These are phyloP conservation scores for Takifugu bimaculatus DNA, from an alignment of 2,113 vertebrate genomes.

Conservation along the genomic window DNA sequence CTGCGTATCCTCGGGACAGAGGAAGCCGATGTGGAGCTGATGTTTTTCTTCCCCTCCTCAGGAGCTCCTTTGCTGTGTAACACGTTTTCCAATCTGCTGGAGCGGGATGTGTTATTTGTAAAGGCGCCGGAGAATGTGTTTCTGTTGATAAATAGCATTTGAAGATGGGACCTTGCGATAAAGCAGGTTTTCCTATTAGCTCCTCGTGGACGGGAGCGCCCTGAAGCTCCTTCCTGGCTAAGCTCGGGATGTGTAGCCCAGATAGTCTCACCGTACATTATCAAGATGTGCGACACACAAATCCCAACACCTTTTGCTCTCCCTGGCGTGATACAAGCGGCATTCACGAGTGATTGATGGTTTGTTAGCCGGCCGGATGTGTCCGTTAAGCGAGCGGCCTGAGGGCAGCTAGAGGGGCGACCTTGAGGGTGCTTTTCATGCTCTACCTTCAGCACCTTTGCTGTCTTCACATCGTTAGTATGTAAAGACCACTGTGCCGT, in stretches of 20 bases:
- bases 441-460: neutral
- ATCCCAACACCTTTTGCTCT: slow-evolving; percentile 30
- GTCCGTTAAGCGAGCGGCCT: slow-evolving; percentile 9
- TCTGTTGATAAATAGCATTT: slow-evolving; percentile 40
- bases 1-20: neutral
- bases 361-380: slow-evolving; percentile 23
- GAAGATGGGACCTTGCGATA: slow-evolving; percentile 46
- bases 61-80: slow-evolving; percentile 31
- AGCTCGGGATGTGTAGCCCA: slow-evolving; percentile 43
- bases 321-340: slow-evolving; percentile 32
- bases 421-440: slow-evolving; percentile 10
- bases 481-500: neutral
- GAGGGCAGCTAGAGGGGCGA: slow-evolving; percentile 1
- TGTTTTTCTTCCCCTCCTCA: slow-evolving; percentile 4
- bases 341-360: slow-evolving; percentile 45
- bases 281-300: slow-evolving; percentile 45
- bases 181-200: slow-evolving; percentile 52
- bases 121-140: slow-evolving; percentile 32
- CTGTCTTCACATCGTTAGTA: neutral
- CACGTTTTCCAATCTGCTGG: slow-evolving; percentile 22
- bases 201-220: slow-evolving; percentile 38
- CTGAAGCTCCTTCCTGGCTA: slow-evolving; percentile 41
- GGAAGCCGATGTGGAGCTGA: slow-evolving; percentile 2
- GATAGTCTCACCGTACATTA: slow-evolving; percentile 57
- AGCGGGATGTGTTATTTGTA: neutral